phyloP scores from a whole-genome alignment of 2,113 vertebrate species.

The Sminthopsis crassicaudata region DNA sequence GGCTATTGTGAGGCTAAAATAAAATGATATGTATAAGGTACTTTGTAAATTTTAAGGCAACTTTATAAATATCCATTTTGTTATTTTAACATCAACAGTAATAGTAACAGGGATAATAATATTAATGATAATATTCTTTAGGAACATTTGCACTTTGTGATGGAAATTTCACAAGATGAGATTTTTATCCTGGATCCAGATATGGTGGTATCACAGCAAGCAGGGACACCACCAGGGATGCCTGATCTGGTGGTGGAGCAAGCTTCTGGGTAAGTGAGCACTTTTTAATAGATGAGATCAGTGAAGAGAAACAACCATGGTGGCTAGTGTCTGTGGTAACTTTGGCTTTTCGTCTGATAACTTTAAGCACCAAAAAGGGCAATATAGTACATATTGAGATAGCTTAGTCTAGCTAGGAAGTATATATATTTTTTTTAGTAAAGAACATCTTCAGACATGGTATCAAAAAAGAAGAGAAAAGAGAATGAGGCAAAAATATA shows the following conservation, averaged over 20 bases:
- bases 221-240: slow-evolving; percentile 89
- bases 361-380: not conserved
- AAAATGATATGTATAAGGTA: not conserved
- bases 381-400: not conserved
- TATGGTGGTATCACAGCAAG: slow-evolving; percentile 83
- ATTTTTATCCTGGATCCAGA: slow-evolving; percentile 98
- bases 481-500: not conserved
- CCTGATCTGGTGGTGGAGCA: slow-evolving; percentile 97
- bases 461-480: not conserved
- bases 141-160: slow-evolving; percentile 99
- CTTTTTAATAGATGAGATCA: not conserved
- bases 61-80: not conserved
- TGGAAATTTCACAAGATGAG: slow-evolving; percentile 98
- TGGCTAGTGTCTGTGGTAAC: not conserved
- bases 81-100: not conserved
- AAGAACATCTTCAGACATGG: not conserved
- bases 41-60: not conserved
- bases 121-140: slow-evolving; percentile 69
- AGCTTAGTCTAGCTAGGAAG: not conserved
- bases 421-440: not conserved
- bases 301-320: not conserved
- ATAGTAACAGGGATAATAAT: not conserved
- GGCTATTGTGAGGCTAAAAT: not conserved
- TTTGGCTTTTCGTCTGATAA: not conserved
- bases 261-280: slow-evolving; percentile 85